Conservation (phyloP, 2,888 invertebrate genomes). For the Drosophila cognata region DNA sequence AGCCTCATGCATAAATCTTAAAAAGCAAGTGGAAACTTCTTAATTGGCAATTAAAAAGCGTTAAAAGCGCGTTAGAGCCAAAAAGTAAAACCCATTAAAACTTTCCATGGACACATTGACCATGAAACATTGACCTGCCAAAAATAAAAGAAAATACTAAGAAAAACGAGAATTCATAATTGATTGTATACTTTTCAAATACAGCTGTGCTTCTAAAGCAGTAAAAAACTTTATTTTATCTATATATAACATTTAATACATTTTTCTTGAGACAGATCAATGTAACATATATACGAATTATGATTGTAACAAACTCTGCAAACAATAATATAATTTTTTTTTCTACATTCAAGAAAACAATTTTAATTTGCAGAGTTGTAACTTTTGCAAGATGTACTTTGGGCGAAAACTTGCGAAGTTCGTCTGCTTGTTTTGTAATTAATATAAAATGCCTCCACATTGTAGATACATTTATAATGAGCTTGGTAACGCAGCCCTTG, state of each 20-base stretch:
- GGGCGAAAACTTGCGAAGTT: conserved; percentile 1
- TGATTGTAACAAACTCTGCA: neutral
- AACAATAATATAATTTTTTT: neutral
- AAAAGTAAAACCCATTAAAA: conserved; percentile 46
- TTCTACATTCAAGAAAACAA: neutral
- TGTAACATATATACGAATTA: neutral
- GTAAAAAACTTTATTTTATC: neutral
- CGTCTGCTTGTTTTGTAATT: conserved; percentile 41
- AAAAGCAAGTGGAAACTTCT: conserved; percentile 52
- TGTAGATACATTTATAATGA: conserved; percentile 57
- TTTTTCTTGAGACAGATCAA: neutral
- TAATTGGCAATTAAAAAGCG: conserved; percentile 74
- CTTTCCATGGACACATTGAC: conserved; percentile 25
- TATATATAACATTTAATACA: neutral
- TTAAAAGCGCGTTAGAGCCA: conserved; percentile 40
- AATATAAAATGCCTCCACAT: conserved; percentile 50
- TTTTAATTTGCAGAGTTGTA: neutral
- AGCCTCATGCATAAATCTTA: conserved; percentile 42
- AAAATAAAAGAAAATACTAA: neutral
- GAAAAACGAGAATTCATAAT: conserved; percentile 9
- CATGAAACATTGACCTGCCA: conserved; percentile 19
- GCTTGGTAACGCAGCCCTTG: conserved; percentile 38
- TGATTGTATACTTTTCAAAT: neutral
- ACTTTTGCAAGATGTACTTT: conserved; percentile 2
- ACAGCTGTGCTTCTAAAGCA: neutral